These are phyloP conservation scores for Sinocyclocheilus anshuiensis DNA, from an alignment of 2,113 vertebrate genomes.

Conservation along the genomic window DNA sequence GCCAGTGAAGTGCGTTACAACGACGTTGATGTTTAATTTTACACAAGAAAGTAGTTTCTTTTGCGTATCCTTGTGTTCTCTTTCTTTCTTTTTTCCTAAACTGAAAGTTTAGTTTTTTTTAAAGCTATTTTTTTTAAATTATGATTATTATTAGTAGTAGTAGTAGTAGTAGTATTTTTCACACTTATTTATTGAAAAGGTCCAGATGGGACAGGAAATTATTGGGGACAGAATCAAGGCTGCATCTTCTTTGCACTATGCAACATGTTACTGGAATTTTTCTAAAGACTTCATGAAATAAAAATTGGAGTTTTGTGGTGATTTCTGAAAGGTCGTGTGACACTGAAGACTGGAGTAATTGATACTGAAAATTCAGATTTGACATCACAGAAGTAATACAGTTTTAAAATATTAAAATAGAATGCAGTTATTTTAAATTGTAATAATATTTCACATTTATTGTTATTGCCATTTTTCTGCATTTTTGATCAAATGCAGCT, in stretches of 20 bases:
- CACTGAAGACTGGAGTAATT: background rate
- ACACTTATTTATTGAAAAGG: too few species aligned
- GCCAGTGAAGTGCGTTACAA: constrained; percentile 44
- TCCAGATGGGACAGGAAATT: background rate
- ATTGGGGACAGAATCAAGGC: background rate
- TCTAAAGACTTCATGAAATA: too few species aligned
- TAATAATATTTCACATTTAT: background rate
- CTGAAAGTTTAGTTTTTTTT: too few species aligned
- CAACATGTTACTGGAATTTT: background rate
- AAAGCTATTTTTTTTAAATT: too few species aligned
- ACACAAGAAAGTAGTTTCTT: background rate
- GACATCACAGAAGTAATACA: too few species aligned
- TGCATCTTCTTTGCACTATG: background rate
- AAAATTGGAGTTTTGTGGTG: background rate
- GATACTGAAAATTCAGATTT: too few species aligned
- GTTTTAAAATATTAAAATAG: too few species aligned
- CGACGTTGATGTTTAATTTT: background rate
- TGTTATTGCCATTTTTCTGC: background rate
- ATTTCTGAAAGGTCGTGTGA: background rate
- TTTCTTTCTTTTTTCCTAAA: background rate
- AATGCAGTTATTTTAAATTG: too few species aligned
- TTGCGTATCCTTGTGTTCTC: background rate
- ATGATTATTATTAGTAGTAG: too few species aligned
- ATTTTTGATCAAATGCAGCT: background rate
- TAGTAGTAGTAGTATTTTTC: too few species aligned